phyloP scores from a whole-genome alignment of 2,797 vertebrate species.

The Clarias platycephalus region DNA sequence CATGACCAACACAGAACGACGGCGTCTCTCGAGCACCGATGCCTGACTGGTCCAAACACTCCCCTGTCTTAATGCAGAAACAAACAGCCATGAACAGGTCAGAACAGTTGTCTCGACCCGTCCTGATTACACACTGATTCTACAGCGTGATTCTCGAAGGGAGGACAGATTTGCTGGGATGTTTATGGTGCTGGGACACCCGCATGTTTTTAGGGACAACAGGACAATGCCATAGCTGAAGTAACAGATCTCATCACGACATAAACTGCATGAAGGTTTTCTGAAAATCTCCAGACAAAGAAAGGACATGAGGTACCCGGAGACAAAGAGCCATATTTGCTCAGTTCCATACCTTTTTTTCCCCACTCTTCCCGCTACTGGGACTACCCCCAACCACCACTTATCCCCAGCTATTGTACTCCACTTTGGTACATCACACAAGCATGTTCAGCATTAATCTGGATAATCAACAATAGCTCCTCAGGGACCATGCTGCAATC shows the following conservation, averaged over 20 bases:
- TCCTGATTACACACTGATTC: constrained; percentile 6
- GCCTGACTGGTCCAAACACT: constrained; percentile 8
- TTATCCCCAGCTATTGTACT: neutral
- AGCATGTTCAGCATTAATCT: neutral
- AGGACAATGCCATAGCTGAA: constrained; percentile 22
- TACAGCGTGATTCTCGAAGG: neutral
- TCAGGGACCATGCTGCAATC: neutral
- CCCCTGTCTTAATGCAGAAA: constrained; percentile 32
- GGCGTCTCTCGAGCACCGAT: neutral
- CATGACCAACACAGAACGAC: constrained; percentile 73
- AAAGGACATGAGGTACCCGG: neutral
- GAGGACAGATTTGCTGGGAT: constrained; percentile 7
- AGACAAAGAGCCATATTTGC: constrained; percentile 12
- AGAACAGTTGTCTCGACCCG: constrained; percentile 16
- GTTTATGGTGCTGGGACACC: neutral
- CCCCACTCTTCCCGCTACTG: neutral
- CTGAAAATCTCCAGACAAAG: neutral
- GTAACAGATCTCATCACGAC: constrained; percentile 1
- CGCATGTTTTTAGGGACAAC: constrained; percentile 33
- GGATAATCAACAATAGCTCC: neutral
- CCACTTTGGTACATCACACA: neutral
- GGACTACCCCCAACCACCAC: neutral
- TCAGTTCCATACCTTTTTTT: neutral
- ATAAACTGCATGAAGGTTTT: neutral
- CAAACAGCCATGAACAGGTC: constrained; percentile 15